Base-by-base conservation (phyloP, 2,888 invertebrate genomes). In the Pristionchus arcanus region DNA sequence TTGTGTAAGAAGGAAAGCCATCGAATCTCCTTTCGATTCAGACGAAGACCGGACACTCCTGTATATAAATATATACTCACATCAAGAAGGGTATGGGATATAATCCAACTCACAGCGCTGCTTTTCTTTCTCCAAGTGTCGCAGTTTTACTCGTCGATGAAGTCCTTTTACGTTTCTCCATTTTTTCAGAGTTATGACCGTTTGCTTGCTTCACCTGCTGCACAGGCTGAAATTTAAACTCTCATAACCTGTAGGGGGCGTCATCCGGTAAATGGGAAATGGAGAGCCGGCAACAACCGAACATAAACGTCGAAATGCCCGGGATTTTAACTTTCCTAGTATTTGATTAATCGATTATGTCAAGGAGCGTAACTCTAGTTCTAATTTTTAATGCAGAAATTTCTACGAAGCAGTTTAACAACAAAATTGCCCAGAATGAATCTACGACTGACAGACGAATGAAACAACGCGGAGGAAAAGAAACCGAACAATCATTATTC, bases 1-100 rank as follows among this genome's bases (percentile, higher is more conserved):
- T 71, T 92, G 92, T 28, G 92, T 91, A n/a, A 92, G 89, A 11
- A 91, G 90, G 37, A 92, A 89, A 34, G 91, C 90, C 87, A 90
- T 89, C 16, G 92, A 92, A n/a, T 91, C 91, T n/a, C 90, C 90
- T 19, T 86, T 31, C 37, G 28, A 55, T 66, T 90, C 89, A 31
- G 59, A 49, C 19, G 87, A 53, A 19, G 87, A 87, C 7, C 71
- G 21, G 9, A 55, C 86, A 86, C 31, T 86, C 31, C 86, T 86
- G 34, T 37, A 86, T 15, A 84, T n/a, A 42, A 11, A 59, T 49
- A 28, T 11, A 83, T n/a, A 83, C 15, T 42, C 16, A 37, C 13
- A 77, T 25, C 4, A 74, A 28, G 37, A 74, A 7, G 68, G 19
- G 19, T 68, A 71, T 71, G 42, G 42, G 59, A 66, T 34, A 86